Percentiles rank a stretch among this genome's conserved stretches.
These are phyloP conservation scores for Theropithecus gelada DNA, from an alignment of 2,113 vertebrate genomes.

Conservation along the genomic window DNA sequence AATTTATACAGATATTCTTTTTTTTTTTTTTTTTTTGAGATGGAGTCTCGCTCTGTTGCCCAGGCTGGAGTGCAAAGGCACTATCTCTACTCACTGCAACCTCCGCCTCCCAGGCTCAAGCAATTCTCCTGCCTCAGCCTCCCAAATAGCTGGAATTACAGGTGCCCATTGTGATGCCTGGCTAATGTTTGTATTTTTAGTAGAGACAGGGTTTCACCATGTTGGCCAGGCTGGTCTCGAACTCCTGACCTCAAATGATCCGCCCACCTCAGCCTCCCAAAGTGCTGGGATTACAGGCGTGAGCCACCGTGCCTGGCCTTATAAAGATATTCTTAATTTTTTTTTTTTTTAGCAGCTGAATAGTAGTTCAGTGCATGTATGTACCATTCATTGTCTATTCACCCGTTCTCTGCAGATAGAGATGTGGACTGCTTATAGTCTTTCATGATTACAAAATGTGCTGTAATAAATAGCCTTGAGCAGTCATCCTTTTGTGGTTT, in stretches of 20 bases:
- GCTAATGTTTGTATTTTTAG: neutral
- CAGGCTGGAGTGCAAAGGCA: neutral
- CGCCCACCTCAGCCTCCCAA: neutral
- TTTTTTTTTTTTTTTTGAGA: neutral
- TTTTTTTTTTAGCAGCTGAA: neutral
- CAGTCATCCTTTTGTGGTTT: neutral
- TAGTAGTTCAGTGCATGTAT: too few relatives aligned
- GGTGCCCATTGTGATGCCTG: rapidly evolving
- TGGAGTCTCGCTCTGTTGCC: neutral
- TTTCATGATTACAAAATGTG: neutral
- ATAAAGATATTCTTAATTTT: neutral
- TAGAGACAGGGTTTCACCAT: neutral
- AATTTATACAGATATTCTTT: neutral
- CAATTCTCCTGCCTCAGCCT: neutral
- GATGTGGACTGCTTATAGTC: neutral
- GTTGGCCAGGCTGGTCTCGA: neutral
- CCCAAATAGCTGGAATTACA: neutral
- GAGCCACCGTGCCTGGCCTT: neutral
- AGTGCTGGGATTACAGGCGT: neutral
- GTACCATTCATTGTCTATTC: neutral
- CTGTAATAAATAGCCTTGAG: neutral
- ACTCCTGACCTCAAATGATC: neutral
- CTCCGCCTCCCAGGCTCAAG: neutral
- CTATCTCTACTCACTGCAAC: neutral
- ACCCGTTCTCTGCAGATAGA: neutral